Evolutionary conservation across 2,797 vertebrate species (phyloP).

Genomic region (Scyliorhinus canicula): DNA sequence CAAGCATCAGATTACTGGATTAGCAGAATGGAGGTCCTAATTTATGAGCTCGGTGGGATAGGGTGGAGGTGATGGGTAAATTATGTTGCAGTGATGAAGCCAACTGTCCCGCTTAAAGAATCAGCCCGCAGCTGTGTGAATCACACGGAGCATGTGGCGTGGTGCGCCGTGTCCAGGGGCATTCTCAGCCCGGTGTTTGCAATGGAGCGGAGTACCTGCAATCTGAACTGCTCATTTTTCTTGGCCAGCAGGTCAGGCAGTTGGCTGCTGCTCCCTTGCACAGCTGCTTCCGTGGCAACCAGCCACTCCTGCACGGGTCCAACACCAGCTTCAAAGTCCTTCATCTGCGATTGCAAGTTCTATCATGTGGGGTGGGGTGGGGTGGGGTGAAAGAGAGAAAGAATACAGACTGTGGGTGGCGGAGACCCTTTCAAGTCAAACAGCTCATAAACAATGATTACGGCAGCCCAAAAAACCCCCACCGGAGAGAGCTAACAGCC

Average conservation of each 20-base stretch:
- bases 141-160: neutral
- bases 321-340: slow-evolving; percentile 78
- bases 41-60: neutral
- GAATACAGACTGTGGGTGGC: neutral
- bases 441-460: too few species aligned
- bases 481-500: neutral
- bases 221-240: slow-evolving; percentile 76
- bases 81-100: neutral
- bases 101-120: neutral
- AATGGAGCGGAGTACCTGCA: slow-evolving; percentile 65
- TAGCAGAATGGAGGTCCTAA: neutral
- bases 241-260: slow-evolving; percentile 80
- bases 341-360: slow-evolving; percentile 83
- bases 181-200: neutral
- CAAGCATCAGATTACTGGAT: neutral
- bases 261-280: slow-evolving; percentile 71
- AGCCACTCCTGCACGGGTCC: slow-evolving; percentile 80
- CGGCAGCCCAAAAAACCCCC: neutral
- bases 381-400: too few species aligned
- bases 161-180: neutral
- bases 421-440: neutral
- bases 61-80: neutral
- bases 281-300: slow-evolving; percentile 64
- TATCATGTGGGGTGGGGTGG: slow-evolving; percentile 45
- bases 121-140: too few species aligned